Conservation (phyloP, 1,140 invertebrate genomes). For the Drosophila sturtevanti region DNA sequence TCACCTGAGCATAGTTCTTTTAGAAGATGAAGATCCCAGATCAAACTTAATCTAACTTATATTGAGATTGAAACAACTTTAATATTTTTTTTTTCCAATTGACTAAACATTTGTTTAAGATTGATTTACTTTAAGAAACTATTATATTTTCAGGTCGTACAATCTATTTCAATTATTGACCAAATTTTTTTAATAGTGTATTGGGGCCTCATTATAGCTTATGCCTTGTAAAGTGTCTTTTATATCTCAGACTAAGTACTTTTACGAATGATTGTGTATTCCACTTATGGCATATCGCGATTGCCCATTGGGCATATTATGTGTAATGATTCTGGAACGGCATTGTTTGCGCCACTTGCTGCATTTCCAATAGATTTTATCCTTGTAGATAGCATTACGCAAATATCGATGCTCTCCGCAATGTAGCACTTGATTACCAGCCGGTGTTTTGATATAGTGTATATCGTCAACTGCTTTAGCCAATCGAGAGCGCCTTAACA, state of each 20-base stretch:
- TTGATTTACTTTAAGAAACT: background rate
- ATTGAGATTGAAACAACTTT: background rate
- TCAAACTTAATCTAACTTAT: background rate
- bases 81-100: background rate
- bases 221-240: slow-evolving; percentile 3
- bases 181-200: background rate
- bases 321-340: slow-evolving; percentile 73
- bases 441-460: slow-evolving; percentile 57
- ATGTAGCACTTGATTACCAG: slow-evolving; percentile 69
- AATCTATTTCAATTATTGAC: background rate
- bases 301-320: slow-evolving; percentile 35
- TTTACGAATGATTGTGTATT: slow-evolving; percentile 66
- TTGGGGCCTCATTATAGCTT: slow-evolving; percentile 1
- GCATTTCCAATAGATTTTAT: slow-evolving; percentile 82
- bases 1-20: slow-evolving; percentile 22
- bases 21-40: background rate
- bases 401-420: slow-evolving; percentile 76
- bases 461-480: slow-evolving; percentile 57
- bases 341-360: slow-evolving; percentile 79
- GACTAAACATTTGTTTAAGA: background rate
- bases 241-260: background rate
- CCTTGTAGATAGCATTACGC: slow-evolving; percentile 76
- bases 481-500: slow-evolving; percentile 54
- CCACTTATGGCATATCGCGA: slow-evolving; percentile 64
- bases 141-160: background rate